These are phyloP conservation scores for Aphidius gifuensis DNA, from an alignment of 1,140 invertebrate species.

Conservation along the genomic window DNA sequence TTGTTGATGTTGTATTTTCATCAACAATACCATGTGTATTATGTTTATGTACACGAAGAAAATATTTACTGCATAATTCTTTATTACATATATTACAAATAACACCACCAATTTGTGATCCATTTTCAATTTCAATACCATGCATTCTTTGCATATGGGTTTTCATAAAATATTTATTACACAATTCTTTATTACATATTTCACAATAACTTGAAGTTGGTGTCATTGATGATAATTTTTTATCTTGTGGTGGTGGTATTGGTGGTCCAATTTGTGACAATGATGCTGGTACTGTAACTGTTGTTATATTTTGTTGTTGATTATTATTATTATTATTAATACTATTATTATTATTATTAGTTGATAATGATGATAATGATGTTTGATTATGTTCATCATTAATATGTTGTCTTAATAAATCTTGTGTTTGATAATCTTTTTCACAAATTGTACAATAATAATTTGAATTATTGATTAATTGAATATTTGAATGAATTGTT, in stretches of 20 bases:
- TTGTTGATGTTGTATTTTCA: slow-evolving; percentile 54
- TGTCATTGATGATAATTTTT: slow-evolving; percentile 53
- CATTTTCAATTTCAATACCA: slow-evolving; percentile 92
- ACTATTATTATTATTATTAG: background rate
- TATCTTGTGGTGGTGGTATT: slow-evolving; percentile 29
- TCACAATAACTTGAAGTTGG: slow-evolving; percentile 91
- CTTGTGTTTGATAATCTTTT: slow-evolving; percentile 56
- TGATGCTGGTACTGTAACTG: slow-evolving; percentile 23
- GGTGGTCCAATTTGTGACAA: slow-evolving; percentile 26
- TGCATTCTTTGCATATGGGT: slow-evolving; percentile 99
- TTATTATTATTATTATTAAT: background rate
- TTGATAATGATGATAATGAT: slow-evolving; percentile 15
- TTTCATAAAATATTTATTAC: slow-evolving; percentile 99
- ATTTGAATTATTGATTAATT: too few relatives aligned
- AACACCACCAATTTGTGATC: slow-evolving; percentile 85
- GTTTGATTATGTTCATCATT: slow-evolving; percentile 55
- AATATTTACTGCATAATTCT: slow-evolving; percentile 96
- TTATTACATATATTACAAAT: slow-evolving; percentile 97
- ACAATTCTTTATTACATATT: slow-evolving; percentile 98
- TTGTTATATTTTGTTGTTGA: slow-evolving; percentile 5
- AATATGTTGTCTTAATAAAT: slow-evolving; percentile 61
- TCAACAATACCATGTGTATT: slow-evolving; percentile 94
- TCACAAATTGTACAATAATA: slow-evolving; percentile 57
- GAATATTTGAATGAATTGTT: too few relatives aligned
- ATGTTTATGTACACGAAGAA: slow-evolving; percentile 93